Evolutionary conservation across 2,113 vertebrate species (phyloP), one percentile per base, ranked within the genome.

Genomic region (Halcyon senegalensis): DNA sequence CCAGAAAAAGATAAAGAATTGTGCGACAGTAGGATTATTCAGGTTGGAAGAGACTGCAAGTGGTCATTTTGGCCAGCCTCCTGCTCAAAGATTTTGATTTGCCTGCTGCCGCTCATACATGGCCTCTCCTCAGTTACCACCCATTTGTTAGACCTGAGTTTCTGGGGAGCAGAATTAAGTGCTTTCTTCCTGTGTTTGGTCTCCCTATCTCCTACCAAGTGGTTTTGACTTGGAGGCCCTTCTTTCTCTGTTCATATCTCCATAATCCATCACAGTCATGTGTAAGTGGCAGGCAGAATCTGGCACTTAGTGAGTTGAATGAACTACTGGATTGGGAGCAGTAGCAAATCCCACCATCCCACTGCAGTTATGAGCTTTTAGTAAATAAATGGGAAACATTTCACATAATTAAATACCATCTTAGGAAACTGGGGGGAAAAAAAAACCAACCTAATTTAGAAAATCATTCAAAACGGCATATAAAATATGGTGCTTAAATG

Each of bases 341-440:
- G 56, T 76, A 94, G 55, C 70, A 94, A 96, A 89, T 84, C 89
- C 92, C 93, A 93, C 56, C 60, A 84, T 88, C 68, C 91, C 93
- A 76, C 67, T 67, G 51, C 91, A 73, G 87, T 80, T 93, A 88
- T 7, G 43, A 96, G 90, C 91, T 85, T 96, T 94, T 92, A 96
- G 95, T 92, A 95, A 94, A 96, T 92, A 97, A 96, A 92, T 60
- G 82, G 48, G 70, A 96, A 96, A 90, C 94, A 96, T 96, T 96
- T 89, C 87, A 91, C 76, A 19, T 97, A 97, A 97, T 97, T 96
- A 97, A 97, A 95, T 96, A 74, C 39, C 51, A 58, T 95, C 70
- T 94, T 89, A 85, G 90, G 68, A 96, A 97, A 95, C 35, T 55
- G 79, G 78, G 73, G 21, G 12, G 11, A n/a, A n/a, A 31, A 10